phyloP scores from a whole-genome alignment of 2,797 vertebrate genomes.

The Anguilla anguilla region DNA sequence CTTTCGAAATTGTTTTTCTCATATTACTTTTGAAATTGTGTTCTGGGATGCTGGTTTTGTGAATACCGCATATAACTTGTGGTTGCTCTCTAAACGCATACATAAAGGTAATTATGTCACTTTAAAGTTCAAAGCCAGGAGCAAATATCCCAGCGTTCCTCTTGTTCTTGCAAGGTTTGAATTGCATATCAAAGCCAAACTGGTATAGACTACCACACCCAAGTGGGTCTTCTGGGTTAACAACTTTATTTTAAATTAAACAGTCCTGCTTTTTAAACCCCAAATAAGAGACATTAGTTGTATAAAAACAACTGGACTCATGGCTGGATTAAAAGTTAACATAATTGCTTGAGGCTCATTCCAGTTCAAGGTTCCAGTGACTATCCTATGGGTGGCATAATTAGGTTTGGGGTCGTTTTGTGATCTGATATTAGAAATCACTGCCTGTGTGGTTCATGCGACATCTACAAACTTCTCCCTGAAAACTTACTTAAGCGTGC shows the following conservation, averaged over 20 bases:
- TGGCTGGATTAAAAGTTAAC: conserved; percentile 1
- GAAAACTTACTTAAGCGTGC: neutral
- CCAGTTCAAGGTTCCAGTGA: neutral
- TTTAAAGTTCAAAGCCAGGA: neutral
- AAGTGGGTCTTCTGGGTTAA: neutral
- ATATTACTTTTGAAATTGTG: neutral
- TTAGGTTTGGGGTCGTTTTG: neutral
- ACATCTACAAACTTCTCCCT: neutral
- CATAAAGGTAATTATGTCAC: neutral
- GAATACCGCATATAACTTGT: neutral
- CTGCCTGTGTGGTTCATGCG: neutral
- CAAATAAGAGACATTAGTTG: neutral
- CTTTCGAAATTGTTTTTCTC: neutral
- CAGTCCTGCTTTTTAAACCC: neutral
- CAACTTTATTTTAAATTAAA: neutral
- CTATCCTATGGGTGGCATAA: neutral
- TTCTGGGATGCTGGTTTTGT: neutral
- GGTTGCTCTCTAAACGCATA: neutral
- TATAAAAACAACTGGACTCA: neutral
- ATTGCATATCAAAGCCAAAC: neutral
- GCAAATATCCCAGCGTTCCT: neutral
- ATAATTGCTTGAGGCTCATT: neutral
- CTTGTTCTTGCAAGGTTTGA: neutral
- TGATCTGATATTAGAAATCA: neutral
- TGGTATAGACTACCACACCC: neutral